phyloP scores from a whole-genome alignment of 2,797 vertebrate species.

The Sebastes paucispinis region DNA sequence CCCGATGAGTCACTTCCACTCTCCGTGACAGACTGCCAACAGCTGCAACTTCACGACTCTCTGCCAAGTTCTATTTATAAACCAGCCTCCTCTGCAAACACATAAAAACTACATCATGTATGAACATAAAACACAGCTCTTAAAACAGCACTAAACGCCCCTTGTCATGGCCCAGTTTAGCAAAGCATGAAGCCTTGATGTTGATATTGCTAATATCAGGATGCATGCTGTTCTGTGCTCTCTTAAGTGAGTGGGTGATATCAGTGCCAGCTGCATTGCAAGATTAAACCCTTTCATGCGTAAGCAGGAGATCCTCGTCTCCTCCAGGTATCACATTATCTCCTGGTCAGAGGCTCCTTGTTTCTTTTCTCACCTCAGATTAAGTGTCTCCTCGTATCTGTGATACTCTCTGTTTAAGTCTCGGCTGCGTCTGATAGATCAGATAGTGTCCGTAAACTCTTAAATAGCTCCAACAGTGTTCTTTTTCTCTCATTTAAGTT shows the following conservation, averaged over 20 bases:
- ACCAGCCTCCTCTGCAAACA: conserved; percentile 16
- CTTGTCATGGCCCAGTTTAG: neutral
- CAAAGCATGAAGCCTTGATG: neutral
- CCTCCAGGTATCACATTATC: conserved; percentile 60
- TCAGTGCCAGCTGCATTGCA: conserved; percentile 35
- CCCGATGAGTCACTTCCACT: conserved; percentile 60
- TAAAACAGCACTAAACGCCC: conserved; percentile 1
- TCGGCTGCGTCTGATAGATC: neutral
- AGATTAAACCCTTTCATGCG: conserved; percentile 54
- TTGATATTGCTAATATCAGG: neutral
- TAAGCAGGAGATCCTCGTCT: conserved; percentile 43
- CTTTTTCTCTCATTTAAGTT: neutral
- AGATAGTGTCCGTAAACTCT: neutral
- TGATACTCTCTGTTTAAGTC: neutral
- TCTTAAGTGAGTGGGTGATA: neutral
- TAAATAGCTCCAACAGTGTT: neutral
- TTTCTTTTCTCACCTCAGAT: conserved; percentile 35
- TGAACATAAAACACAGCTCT: conserved; percentile 4
- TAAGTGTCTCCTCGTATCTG: conserved; percentile 31
- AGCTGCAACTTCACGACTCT: conserved; percentile 60
- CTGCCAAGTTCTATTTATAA: conserved; percentile 72
- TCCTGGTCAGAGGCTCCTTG: conserved; percentile 22
- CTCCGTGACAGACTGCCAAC: conserved; percentile 58
- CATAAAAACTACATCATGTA: neutral
- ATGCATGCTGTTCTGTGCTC: neutral